Percentiles rank a stretch among this genome's conserved stretches.
Evolutionary conservation across 2,797 vertebrate genomes (phyloP).

Genomic region (Rhabdomys pumilio): DNA sequence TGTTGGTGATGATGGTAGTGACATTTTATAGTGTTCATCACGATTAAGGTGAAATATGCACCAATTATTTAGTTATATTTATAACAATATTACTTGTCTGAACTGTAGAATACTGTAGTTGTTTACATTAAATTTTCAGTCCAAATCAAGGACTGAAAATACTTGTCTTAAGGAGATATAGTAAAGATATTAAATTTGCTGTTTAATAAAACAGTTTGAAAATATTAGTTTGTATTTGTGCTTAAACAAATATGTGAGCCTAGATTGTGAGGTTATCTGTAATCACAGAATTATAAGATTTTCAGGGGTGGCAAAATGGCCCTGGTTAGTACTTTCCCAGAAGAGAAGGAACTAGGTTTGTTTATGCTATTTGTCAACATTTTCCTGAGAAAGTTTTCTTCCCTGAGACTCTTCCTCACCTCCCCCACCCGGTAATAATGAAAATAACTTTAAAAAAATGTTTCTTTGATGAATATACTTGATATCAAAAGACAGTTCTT

Average conservation of each 20-base stretch:
- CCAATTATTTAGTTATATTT: not conserved
- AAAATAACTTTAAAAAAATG: constrained; percentile 39
- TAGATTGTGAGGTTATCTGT: not conserved
- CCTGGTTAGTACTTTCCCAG: constrained; percentile 62
- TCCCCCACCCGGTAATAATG: not conserved
- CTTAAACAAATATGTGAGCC: not conserved
- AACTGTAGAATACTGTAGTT: not conserved
- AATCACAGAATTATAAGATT: constrained; percentile 67
- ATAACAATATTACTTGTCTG: not conserved
- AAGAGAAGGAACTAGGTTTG: constrained; percentile 36
- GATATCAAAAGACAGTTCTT: constrained; percentile 12
- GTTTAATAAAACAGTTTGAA: constrained; percentile 58
- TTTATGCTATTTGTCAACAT: not conserved
- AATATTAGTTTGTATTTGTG: constrained; percentile 44
- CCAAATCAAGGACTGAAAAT: constrained; percentile 48
- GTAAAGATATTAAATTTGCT: constrained; percentile 67
- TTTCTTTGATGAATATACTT: not conserved
- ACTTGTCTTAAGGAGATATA: constrained; percentile 4
- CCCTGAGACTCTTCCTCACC: not conserved
- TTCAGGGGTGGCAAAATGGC: constrained; percentile 61
- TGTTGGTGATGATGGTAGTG: not conserved
- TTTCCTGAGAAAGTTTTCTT: constrained; percentile 44
- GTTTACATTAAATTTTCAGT: constrained; percentile 24
- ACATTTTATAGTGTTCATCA: not conserved
- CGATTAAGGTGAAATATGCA: not conserved